Evolutionary conservation across 2,113 vertebrate species (phyloP).

Genomic region (Oxyura jamaicensis): DNA sequence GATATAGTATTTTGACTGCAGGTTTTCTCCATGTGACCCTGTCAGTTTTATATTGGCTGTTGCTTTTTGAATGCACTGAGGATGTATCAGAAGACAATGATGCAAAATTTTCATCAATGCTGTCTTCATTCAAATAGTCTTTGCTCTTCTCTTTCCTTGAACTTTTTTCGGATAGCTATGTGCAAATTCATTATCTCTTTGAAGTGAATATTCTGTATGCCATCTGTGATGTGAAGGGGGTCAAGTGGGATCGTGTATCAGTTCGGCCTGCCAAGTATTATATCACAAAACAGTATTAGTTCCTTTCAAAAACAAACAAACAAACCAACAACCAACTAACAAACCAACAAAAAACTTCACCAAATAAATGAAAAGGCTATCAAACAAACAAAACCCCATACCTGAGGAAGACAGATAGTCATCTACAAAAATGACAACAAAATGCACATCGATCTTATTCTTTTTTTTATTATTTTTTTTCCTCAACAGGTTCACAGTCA

Average conservation of each 20-base stretch:
- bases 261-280: background rate
- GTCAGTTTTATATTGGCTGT: background rate
- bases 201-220: background rate
- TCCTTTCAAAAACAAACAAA: background rate
- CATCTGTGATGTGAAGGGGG: background rate
- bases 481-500: constrained; percentile 78
- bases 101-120: background rate
- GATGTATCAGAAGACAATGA: background rate
- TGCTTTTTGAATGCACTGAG: background rate
- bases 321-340: background rate
- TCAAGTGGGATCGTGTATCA: background rate
- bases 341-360: background rate
- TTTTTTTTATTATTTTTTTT: background rate
- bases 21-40: background rate
- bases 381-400: background rate
- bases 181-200: background rate
- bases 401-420: background rate
- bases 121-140: background rate
- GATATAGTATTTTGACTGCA: background rate
- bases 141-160: background rate
- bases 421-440: background rate
- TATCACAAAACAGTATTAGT: background rate
- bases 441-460: background rate
- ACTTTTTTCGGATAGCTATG: background rate
- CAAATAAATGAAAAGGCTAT: too few species aligned